Evolutionary conservation across 2,797 vertebrate genomes (phyloP), one percentile per base, ranked within the genome.

Genomic region (Vespertilio murinus): DNA sequence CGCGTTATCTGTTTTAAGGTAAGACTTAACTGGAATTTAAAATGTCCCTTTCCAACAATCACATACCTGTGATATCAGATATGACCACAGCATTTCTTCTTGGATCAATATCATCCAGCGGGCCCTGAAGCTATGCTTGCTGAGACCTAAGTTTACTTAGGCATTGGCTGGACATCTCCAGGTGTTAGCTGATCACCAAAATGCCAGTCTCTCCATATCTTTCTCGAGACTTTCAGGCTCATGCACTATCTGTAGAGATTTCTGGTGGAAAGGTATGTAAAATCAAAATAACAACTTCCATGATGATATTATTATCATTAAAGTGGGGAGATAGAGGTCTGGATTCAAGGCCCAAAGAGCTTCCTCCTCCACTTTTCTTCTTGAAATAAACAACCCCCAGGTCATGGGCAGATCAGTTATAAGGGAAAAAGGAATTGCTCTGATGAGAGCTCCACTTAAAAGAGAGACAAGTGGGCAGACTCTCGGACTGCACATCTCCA

Each of bases 11-110:
- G 9, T 56, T 67, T 65, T 65, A 77, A 93, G 38, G 20, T 61
- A 93, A 91, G 47, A 70, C 12, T 33, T 56, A 73, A 54, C 12
- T 67, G 56, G 65, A 61, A 80, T 64, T 45, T 75, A 87, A 61
- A 81, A 78, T 38, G 22, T 75, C 33, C 40, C 33, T 73, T 88
- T 69, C 17, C 25, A 71, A 7, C 12, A n/a, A 35, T 56, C 38
- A 78, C 64, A 79, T 25, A 73, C 20, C 18, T 79, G 8, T 49
- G 85, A 59, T 40, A 35, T 9, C 71, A 84, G 33, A 69, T 65
- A 22, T 71, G 35, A 70, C 64, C 38, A 45, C 42, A 78, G 25
- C 6, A 30, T 13, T 8, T 3, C 18, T n/a, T 74, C 75, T 47
- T 33, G 30, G 23, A n/a, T 45, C n/a, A 33, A 0, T 7, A 30